Conservation (phyloP, 2,113 vertebrate genomes). For the Brachionichthys hirsutus region DNA sequence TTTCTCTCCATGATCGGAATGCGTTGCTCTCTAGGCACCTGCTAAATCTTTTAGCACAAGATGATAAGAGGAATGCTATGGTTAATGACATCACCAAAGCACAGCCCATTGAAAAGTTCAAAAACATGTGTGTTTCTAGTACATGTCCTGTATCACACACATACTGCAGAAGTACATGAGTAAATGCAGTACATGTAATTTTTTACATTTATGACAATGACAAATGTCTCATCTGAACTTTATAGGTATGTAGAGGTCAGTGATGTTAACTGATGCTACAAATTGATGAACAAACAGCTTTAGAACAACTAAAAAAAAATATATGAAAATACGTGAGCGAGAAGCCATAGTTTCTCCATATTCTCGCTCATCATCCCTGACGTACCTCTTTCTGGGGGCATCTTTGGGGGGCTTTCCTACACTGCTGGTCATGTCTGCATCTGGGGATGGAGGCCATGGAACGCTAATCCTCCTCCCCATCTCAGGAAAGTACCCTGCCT, state of each 20-base stretch:
- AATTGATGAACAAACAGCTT: too few species aligned
- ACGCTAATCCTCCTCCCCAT: slow-evolving; percentile 75
- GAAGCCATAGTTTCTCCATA: slow-evolving; percentile 25
- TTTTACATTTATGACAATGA: too few species aligned
- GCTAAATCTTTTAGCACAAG: slow-evolving; percentile 42
- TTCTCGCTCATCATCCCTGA: slow-evolving; percentile 47
- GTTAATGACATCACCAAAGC: slow-evolving; percentile 47
- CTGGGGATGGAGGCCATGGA: slow-evolving; percentile 76
- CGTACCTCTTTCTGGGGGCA: slow-evolving; percentile 63
- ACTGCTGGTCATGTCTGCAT: slow-evolving; percentile 77
- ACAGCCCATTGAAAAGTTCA: slow-evolving; percentile 12
- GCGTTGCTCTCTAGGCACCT: slow-evolving; percentile 23
- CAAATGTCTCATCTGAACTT: too few species aligned
- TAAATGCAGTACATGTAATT: slow-evolving; percentile 10
- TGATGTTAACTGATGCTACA: too few species aligned
- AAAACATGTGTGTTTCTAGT: background rate
- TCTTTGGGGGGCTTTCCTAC: slow-evolving; percentile 74
- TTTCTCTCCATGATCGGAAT: slow-evolving; percentile 15
- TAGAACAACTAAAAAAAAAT: slow-evolving; percentile 7
- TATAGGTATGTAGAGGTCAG: too few species aligned
- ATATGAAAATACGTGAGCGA: background rate
- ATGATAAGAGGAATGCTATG: slow-evolving; percentile 36
- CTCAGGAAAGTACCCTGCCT: slow-evolving; percentile 78
- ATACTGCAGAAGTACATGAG: too few species aligned
- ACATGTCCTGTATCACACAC: slow-evolving; percentile 21